A percentile compares a stretch with the other conserved stretches of the same genome.
These are phyloP conservation scores for Nyctereutes procyonoides DNA, from an alignment of 2,113 vertebrate genomes.

Conservation along the genomic window DNA sequence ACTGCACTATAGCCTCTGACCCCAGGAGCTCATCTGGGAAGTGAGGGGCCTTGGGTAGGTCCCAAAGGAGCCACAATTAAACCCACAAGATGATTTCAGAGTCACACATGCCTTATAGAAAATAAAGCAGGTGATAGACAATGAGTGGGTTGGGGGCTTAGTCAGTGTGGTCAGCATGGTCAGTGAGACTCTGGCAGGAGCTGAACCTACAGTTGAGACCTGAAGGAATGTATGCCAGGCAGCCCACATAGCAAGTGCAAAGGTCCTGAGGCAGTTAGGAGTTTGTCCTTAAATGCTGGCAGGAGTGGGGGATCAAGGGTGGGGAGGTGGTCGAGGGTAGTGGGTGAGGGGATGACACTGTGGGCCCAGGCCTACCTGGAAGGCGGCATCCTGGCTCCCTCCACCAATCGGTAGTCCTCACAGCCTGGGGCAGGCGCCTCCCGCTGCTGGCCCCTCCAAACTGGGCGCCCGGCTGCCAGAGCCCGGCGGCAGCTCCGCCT, in stretches of 20 bases:
- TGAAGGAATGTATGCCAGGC: not conserved
- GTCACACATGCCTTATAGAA: not conserved
- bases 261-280: not conserved
- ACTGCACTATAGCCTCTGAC: not conserved
- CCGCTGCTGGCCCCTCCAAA: not conserved
- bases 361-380: not conserved
- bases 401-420: not conserved
- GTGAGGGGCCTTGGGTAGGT: not conserved
- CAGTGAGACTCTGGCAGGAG: not conserved
- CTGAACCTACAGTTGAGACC: not conserved
- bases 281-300: not conserved
- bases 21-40: not conserved
- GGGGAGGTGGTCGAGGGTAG: not conserved
- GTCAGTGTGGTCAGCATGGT: not conserved
- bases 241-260: not conserved
- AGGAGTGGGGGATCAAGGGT: not conserved
- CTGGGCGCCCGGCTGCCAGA: not conserved
- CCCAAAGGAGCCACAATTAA: not conserved
- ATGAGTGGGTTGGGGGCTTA: not conserved
- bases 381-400: not conserved
- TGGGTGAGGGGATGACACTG: not conserved
- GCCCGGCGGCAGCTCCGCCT: conserved; percentile 21
- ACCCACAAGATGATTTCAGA: not conserved
- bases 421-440: not conserved
- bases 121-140: not conserved